Percentiles rank a stretch among this genome's conserved stretches.
Evolutionary conservation across 2,113 vertebrate genomes (phyloP).

Genomic region (Zosterops japonicus): DNA sequence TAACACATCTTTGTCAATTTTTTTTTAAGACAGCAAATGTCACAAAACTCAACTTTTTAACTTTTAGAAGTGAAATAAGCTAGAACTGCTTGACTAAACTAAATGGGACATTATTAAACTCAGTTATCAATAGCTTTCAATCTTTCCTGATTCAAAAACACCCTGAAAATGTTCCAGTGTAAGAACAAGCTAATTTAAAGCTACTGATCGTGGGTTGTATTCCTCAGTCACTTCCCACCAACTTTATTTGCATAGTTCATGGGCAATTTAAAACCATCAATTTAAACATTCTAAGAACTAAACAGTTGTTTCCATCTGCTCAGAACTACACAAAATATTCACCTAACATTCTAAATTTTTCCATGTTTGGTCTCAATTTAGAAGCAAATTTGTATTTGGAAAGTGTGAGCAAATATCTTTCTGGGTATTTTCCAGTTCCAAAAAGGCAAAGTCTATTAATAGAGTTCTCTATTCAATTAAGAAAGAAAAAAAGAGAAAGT

Average conservation of each 20-base stretch:
- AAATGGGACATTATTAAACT: not conserved
- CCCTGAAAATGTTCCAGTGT: not conserved
- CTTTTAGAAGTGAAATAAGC: not conserved
- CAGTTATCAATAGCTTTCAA: not conserved
- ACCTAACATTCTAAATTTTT: constrained; percentile 5
- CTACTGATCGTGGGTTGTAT: not conserved
- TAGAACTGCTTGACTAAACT: not conserved
- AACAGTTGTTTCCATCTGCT: constrained; percentile 10
- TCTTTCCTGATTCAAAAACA: not conserved
- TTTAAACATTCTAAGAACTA: not conserved
- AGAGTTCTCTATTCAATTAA: not conserved
- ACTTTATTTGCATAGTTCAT: constrained; percentile 26
- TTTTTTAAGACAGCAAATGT: not conserved
- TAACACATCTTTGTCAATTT: not conserved
- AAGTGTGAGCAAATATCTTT: constrained; percentile 19
- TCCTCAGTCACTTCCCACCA: constrained; percentile 11
- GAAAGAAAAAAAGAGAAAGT: not conserved
- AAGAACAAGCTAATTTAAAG: not conserved
- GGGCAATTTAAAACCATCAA: not conserved
- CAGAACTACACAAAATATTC: not conserved
- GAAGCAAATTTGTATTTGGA: not conserved
- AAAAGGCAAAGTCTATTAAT: constrained; percentile 38
- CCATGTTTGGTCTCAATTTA: constrained; percentile 20
- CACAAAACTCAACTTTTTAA: not conserved
- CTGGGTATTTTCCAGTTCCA: constrained; percentile 25